Percentiles rank a stretch among this genome's conserved stretches.
Conservation (phyloP, 2,797 vertebrate species). For the Tolypeutes matacus region DNA sequence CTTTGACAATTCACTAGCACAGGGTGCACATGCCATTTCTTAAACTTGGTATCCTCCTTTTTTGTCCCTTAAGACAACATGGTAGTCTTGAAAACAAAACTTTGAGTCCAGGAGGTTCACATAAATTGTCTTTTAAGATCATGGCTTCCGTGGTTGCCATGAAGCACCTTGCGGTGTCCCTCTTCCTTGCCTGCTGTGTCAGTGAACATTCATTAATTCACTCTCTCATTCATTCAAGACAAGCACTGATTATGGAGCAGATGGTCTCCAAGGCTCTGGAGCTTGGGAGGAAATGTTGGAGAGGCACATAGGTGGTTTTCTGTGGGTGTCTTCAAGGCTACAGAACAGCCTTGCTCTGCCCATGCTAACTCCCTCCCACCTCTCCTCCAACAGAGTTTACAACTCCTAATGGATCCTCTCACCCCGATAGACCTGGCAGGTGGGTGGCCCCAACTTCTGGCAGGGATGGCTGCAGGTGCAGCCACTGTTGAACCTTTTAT, state of each 20-base stretch:
- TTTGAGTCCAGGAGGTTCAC: background rate
- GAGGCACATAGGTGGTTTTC: accelerated
- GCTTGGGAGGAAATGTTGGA: background rate
- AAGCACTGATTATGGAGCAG: too few species aligned
- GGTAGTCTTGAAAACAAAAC: accelerated
- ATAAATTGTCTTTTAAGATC: background rate
- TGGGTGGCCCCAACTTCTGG: conserved; percentile 63
- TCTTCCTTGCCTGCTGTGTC: too few species aligned
- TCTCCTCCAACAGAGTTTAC: conserved; percentile 89
- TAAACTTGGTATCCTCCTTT: background rate
- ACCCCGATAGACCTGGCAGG: conserved; percentile 81
- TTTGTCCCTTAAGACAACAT: too few species aligned
- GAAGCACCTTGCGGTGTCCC: too few species aligned
- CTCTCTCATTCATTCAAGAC: too few species aligned
- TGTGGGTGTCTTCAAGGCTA: background rate
- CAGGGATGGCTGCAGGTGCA: conserved; percentile 73
- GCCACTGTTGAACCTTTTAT: conserved; percentile 84
- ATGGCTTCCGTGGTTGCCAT: too few species aligned
- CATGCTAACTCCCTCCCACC: conserved; percentile 43
- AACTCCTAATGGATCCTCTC: conserved; percentile 88
- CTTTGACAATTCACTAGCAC: background rate
- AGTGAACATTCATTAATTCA: too few species aligned
- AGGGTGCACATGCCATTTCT: background rate
- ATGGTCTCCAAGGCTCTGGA: background rate
- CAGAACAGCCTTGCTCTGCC: too few species aligned